Conservation (phyloP, 1,140 invertebrate genomes). For the Caenorhabditis elegans region DNA sequence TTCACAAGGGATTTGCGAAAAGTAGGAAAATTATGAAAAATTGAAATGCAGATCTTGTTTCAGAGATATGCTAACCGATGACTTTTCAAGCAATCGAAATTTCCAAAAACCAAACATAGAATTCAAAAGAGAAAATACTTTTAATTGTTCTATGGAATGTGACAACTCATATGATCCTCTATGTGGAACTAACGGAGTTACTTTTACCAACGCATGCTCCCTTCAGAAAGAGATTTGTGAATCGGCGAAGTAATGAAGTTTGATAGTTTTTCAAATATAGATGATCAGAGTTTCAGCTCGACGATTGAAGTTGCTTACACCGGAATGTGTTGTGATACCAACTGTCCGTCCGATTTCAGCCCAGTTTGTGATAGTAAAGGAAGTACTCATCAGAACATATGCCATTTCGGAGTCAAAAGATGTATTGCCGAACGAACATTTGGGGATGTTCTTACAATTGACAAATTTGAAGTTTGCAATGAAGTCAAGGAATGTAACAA, state of each 20-base stretch:
- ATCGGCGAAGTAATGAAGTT: not conserved
- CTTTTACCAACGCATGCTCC: conserved; percentile 52
- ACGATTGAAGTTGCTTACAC: conserved; percentile 13
- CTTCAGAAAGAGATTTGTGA: conserved; percentile 49
- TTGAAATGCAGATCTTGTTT: not conserved
- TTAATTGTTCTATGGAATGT: conserved; percentile 24
- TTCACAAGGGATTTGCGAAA: not conserved
- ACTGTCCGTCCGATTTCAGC: conserved; percentile 50
- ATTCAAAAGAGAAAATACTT: not conserved
- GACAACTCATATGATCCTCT: conserved; percentile 46
- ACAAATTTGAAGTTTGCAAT: conserved; percentile 48
- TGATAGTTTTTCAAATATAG: not conserved
- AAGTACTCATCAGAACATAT: conserved; percentile 58
- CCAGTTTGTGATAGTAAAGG: conserved; percentile 58
- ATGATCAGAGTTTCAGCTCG: not conserved
- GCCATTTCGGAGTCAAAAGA: conserved; percentile 52
- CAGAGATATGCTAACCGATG: conserved; percentile 18
- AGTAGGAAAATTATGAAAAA: not conserved
- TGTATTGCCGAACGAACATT: conserved; percentile 48
- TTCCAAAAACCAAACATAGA: not conserved
- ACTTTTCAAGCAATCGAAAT: not conserved
- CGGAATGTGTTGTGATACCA: conserved; percentile 39
- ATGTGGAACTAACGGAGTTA: conserved; percentile 50
- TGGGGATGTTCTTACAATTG: conserved; percentile 50
- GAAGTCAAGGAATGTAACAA: conserved; percentile 29